Evolutionary conservation across 2,888 invertebrate species (phyloP).

Genomic region (Limulus polyphemus): DNA sequence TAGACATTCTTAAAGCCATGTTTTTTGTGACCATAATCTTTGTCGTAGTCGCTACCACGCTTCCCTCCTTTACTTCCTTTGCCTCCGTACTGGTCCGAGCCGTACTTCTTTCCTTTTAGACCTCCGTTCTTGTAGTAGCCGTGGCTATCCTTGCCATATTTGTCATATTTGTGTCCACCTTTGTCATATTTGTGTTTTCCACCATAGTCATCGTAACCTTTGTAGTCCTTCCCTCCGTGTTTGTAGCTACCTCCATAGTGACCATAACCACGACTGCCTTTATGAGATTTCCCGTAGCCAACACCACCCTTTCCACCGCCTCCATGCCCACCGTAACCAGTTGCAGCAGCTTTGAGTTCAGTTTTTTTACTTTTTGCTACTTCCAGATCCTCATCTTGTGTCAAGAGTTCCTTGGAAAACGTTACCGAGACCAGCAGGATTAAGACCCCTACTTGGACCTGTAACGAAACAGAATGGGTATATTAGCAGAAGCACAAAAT

Average conservation of each 20-base stretch:
- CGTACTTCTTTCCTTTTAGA: conserved; percentile 12
- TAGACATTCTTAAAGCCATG: conserved; percentile 22
- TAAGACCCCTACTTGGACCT: too few species aligned
- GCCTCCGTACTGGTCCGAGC: neutral
- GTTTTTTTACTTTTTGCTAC: too few species aligned
- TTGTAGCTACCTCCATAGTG: conserved; percentile 16
- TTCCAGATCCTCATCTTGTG: too few species aligned
- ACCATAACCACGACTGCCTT: neutral
- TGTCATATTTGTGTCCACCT: conserved; percentile 14
- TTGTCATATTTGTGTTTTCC: conserved; percentile 14
- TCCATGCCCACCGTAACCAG: too few species aligned
- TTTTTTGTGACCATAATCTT: conserved; percentile 20
- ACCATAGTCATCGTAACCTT: conserved; percentile 10
- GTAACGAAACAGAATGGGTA: too few species aligned
- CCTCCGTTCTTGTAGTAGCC: conserved; percentile 9
- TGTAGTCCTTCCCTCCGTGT: conserved; percentile 13
- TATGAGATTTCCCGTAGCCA: neutral
- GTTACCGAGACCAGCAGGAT: too few species aligned
- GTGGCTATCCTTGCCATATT: conserved; percentile 18
- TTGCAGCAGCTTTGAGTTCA: too few species aligned
- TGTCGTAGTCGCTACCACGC: conserved; percentile 14
- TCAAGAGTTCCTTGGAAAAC: too few species aligned
- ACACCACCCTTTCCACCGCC: too few species aligned
- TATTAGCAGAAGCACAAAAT: too few species aligned
- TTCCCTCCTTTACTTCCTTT: conserved; percentile 20